These are phyloP conservation scores for Nibea coibor DNA, from an alignment of 2,113 vertebrate species.

Conservation along the genomic window DNA sequence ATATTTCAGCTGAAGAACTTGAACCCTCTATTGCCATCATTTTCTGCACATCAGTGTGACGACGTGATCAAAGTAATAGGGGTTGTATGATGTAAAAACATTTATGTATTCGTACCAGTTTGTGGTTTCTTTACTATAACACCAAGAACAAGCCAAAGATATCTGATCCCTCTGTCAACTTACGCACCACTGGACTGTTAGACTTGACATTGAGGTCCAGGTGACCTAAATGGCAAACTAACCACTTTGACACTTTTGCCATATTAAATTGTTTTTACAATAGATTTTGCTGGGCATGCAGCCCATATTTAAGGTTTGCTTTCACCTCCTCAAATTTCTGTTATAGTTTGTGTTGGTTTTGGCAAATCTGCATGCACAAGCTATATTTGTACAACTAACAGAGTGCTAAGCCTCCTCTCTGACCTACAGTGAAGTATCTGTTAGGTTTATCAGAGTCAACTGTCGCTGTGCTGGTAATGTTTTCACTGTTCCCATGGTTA, in stretches of 20 bases:
- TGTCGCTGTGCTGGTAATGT: not conserved
- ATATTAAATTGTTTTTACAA: not conserved
- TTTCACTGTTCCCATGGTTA: conserved; percentile 9
- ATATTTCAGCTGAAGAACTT: not conserved
- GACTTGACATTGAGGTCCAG: not conserved
- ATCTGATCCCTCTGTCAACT: not conserved
- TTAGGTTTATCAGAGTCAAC: not conserved
- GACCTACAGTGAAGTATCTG: not conserved
- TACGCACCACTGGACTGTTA: not conserved
- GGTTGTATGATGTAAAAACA: conserved; percentile 7
- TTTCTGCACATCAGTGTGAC: not conserved
- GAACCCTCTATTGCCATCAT: not conserved
- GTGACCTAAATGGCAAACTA: not conserved
- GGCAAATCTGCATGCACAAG: not conserved
- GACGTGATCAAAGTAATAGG: not conserved
- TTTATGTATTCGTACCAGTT: not conserved
- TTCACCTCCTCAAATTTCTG: not conserved
- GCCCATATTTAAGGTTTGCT: not conserved
- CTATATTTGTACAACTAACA: not conserved
- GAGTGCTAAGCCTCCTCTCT: not conserved
- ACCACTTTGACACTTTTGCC: not conserved
- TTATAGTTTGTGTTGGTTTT: not conserved
- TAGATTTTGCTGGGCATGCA: not conserved
- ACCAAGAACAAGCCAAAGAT: not conserved
- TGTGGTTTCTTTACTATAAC: not conserved